Base-by-base conservation (phyloP, 2,797 vertebrate genomes). In the Anabas testudineus region DNA sequence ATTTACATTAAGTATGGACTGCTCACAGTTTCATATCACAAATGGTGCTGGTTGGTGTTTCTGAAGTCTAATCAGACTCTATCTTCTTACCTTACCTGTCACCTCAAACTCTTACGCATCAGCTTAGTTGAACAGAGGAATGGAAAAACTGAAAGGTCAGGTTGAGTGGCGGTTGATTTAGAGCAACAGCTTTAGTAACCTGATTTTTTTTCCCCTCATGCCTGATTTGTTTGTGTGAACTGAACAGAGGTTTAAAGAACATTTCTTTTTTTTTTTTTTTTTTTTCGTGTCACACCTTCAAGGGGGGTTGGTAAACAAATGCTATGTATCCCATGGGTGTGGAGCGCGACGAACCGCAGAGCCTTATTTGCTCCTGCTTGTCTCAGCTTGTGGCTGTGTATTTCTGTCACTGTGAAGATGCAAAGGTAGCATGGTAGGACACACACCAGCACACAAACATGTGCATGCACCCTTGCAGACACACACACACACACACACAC, bases 81-180 rank as follows among this genome's bases (percentile, higher is more conserved):
- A 46, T 48, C 56, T 71, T 32, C 10, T 2, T 32, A 62, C 10
- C 13, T 28, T 52, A 62, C 32, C 49, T 71, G 41, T 73, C 71
- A 68, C 26, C 51, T 65, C 49, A 41, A 73, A 83, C 73, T 28
- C 18, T 61, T n/a, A n/a, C 56, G 39, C 65, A 64, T 64, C 64
- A 69, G 57, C 58, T 63, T 42, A 61, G 59, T 65, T 53, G 36
- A 80, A 57, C 69, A 73, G 73, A 65, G 70, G 73, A 87, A 86
- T 85, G 90, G 92, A 93, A 94, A 92, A 76, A 76, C 32, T 71
- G 51, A 93, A 94, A 94, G 92, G 93, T 93, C 90, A 91, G 67
- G 56, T 67, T 64, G 67, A 53, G 81, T 45, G 75, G 77, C 74
- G 77, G 87, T 90, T 88, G 70, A 82, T 83, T 78, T 69, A 64